These are phyloP conservation scores for Xestia ashworthii DNA, from an alignment of 2,888 invertebrate genomes.

Conservation along the genomic window DNA sequence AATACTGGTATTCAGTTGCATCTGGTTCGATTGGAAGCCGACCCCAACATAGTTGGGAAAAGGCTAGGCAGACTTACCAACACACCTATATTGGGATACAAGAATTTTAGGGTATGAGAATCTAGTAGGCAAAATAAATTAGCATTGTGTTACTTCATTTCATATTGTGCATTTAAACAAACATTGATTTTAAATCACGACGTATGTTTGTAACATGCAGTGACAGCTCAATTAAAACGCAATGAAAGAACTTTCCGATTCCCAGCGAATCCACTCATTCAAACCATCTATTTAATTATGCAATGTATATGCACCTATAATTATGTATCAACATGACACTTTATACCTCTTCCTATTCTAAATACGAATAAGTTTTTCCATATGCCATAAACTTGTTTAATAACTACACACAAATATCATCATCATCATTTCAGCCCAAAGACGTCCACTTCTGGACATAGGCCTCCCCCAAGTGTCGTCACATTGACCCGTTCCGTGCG, in stretches of 20 bases:
- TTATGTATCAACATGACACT: not conserved
- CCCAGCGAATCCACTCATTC: not conserved
- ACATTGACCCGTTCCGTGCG: too few species aligned
- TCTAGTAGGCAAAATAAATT: slow-evolving; percentile 1
- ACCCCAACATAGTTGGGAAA: too few species aligned
- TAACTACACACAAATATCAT: too few species aligned
- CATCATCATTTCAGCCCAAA: too few species aligned
- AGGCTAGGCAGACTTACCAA: too few species aligned
- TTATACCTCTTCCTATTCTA: not conserved
- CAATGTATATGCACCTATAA: too few species aligned
- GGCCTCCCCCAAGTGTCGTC: too few species aligned
- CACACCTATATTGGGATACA: not conserved
- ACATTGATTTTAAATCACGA: not conserved
- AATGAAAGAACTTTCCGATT: not conserved
- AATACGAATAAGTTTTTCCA: not conserved
- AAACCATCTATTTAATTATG: not conserved
- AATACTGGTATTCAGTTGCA: too few species aligned
- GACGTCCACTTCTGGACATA: too few species aligned
- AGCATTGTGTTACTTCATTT: not conserved
- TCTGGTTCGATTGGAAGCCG: too few species aligned
- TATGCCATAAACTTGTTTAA: not conserved
- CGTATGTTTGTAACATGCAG: slow-evolving; percentile 21
- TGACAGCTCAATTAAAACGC: not conserved
- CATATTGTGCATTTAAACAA: slow-evolving; percentile 5
- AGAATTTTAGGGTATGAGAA: not conserved